These are phyloP conservation scores for Mionectes olivaceus DNA, from an alignment of 2,797 vertebrate genomes.

Conservation along the genomic window DNA sequence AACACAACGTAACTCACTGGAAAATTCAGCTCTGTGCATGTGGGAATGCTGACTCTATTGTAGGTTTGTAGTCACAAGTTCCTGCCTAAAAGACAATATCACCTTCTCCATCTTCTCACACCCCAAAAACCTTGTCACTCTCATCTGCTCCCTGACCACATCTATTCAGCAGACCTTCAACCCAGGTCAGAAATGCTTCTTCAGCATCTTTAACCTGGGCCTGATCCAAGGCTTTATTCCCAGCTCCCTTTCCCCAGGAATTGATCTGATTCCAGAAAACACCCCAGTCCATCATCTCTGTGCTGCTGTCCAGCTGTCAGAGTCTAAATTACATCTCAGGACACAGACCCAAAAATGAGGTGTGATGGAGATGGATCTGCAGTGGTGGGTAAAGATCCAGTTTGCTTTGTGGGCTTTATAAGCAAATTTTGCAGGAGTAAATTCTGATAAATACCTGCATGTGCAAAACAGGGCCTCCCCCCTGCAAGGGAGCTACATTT, in stretches of 20 bases:
- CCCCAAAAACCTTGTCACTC: not conserved
- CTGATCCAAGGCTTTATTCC: not conserved
- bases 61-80: not conserved
- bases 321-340: not conserved
- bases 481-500: not conserved
- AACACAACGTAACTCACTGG: not conserved
- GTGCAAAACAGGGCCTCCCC: not conserved
- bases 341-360: not conserved
- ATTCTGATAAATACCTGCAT: not conserved
- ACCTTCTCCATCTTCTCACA: not conserved
- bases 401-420: not conserved
- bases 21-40: not conserved
- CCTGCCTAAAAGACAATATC: not conserved
- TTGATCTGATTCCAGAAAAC: not conserved
- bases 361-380: not conserved
- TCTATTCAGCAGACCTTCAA: not conserved
- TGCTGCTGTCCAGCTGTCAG: not conserved
- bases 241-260: not conserved
- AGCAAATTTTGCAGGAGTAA: not conserved
- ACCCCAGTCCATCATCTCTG: not conserved
- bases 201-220: not conserved
- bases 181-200: not conserved
- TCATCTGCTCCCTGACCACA: not conserved
- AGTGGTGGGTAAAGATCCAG: not conserved
- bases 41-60: not conserved